Conservation (phyloP, 2,888 invertebrate species). For the Watsonalla binaria region DNA sequence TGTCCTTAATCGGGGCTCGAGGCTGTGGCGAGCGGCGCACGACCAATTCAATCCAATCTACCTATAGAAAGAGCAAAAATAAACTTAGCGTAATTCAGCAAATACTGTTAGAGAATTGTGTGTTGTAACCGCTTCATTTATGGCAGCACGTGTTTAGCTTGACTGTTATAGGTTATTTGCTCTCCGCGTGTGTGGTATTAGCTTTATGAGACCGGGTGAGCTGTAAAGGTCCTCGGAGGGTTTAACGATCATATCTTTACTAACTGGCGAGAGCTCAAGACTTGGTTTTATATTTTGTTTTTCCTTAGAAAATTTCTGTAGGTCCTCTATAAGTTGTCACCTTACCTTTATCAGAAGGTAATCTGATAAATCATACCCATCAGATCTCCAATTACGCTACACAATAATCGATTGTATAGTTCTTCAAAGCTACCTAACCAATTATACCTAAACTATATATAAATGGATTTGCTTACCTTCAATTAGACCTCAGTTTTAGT, state of each 20-base stretch:
- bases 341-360: too few species aligned
- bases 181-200: background rate
- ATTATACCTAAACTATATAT: too few species aligned
- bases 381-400: too few species aligned
- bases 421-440: too few species aligned
- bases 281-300: background rate
- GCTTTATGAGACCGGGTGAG: background rate
- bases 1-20: slow-evolving; percentile 34
- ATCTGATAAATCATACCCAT: too few species aligned
- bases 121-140: background rate
- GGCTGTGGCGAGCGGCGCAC: slow-evolving; percentile 13
- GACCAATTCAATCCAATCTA: slow-evolving; percentile 16
- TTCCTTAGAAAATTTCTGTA: background rate
- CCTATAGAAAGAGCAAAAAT: slow-evolving; percentile 7
- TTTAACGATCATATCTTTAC: background rate
- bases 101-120: background rate
- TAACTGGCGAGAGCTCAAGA: too few species aligned
- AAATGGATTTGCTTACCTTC: too few species aligned
- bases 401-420: too few species aligned
- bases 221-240: background rate
- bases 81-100: background rate
- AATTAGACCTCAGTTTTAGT: too few species aligned
- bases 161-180: background rate
- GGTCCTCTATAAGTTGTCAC: too few species aligned
- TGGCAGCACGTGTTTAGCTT: background rate